Base-by-base conservation (phyloP, 2,113 vertebrate genomes). In the Syngnathus typhle region DNA sequence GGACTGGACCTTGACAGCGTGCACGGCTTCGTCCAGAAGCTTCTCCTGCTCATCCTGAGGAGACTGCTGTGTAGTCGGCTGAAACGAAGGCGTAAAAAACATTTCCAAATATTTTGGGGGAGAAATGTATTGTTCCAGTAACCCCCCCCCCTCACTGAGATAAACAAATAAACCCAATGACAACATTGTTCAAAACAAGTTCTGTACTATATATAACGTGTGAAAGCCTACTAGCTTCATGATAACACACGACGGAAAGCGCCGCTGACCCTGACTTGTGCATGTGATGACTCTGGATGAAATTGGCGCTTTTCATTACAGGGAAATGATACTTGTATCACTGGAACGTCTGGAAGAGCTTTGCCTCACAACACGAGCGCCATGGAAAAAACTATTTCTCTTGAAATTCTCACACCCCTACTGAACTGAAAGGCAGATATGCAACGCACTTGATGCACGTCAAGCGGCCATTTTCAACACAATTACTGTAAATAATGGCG, bases 31-130 rank as follows among this genome's bases (percentile, higher is more conserved):
- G 89, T 99, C 97, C 73, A 99, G 83, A 77, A 99, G 94, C 79
- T 99, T 99, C 79, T 99, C 97, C 88, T 99, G 97, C 66, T 99
- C 97, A 71, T 99, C 97, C 88, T 98, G 95, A 54, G 97, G 96
- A 56, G 96, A 98, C 60, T 97, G 96, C 91, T 98, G 95, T 72
- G 94, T 98, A 70, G 95, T 95, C 56, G 96, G 96, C 95, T 98
- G 80, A 3, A 41, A 41, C 11, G 12, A 15, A 32, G 27, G 27
- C 27, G 27, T 32, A 32, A 32, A 32, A 3, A 32, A 32, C 27
- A 32, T 32, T 32, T 32, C 3, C 27, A 32, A 3, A 32, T 32
- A 32, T 32, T 32, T 32, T 32, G 2, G 27, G 27, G 27, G 27
- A 32, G 27, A 32, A 32, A 32, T 32, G 27, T 32, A 32, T 32